Conservation (phyloP, 1,140 invertebrate genomes). For the Branchinecta lynchi region DNA sequence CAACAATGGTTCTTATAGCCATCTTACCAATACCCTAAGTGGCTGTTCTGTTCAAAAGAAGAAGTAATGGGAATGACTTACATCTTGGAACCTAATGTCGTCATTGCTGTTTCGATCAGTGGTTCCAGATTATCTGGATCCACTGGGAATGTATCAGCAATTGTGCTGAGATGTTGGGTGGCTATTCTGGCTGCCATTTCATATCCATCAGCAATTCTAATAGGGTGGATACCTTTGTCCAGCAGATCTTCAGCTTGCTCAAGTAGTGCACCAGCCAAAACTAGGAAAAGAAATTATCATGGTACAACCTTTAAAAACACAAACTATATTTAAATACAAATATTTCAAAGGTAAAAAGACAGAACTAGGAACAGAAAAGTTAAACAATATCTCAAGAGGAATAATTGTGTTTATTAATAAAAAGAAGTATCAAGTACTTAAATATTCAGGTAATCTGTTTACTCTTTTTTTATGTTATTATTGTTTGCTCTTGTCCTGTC, state of each 20-base stretch:
- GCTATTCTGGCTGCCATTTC: conserved; percentile 89
- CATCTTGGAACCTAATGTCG: conserved; percentile 98
- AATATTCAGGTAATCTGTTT: too few relatives aligned
- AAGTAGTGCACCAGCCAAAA: conserved; percentile 73
- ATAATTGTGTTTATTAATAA: too few relatives aligned
- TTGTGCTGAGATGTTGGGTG: conserved; percentile 66
- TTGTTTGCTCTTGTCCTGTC: too few relatives aligned
- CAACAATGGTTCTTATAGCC: too few relatives aligned
- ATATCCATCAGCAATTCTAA: conserved; percentile 96
- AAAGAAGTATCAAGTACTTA: too few relatives aligned
- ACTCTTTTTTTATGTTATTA: too few relatives aligned
- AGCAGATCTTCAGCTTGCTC: conserved; percentile 86
- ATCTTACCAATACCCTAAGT: too few relatives aligned
- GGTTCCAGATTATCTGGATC: conserved; percentile 66
- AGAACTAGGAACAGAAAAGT: background rate
- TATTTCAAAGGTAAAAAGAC: background rate
- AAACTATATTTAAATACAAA: background rate
- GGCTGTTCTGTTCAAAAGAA: too few relatives aligned
- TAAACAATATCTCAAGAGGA: too few relatives aligned
- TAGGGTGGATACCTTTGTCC: conserved; percentile 96
- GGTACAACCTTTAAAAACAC: background rate
- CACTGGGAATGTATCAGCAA: conserved; percentile 78
- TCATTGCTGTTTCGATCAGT: conserved; percentile 89
- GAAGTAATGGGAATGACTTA: conserved; percentile 30
- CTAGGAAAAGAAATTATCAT: conserved; percentile 32